These are phyloP conservation scores for Bungarus multicinctus DNA, from an alignment of 2,113 vertebrate genomes.

Conservation along the genomic window DNA sequence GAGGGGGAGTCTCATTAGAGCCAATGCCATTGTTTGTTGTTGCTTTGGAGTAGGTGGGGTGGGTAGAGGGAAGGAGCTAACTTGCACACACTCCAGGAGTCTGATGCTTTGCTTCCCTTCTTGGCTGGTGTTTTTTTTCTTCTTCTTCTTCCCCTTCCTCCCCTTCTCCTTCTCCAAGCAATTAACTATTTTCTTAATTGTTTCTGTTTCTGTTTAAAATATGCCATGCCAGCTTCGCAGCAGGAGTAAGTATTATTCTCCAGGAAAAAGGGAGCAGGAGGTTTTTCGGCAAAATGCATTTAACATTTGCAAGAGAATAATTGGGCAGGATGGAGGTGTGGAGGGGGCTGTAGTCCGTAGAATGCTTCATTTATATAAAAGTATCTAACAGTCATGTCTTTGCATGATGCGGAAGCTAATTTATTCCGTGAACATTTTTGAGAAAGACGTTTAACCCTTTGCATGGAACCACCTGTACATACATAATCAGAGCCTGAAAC, in stretches of 20 bases:
- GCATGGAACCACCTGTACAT: no score
- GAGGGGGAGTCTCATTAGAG: constrained; percentile 14
- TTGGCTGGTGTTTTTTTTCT: no score
- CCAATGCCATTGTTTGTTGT: constrained; percentile 27
- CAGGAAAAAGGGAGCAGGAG: constrained; percentile 36
- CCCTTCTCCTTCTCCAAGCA: background rate
- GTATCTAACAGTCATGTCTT: constrained; percentile 1
- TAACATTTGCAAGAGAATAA: constrained; percentile 20
- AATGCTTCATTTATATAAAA: background rate
- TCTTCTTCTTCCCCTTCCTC: background rate
- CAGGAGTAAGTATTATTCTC: constrained; percentile 24
- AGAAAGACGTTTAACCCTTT: constrained; percentile 3
- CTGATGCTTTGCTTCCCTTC: constrained; percentile 5
- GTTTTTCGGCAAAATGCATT: constrained; percentile 26
- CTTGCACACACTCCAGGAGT: background rate
- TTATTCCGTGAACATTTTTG: background rate
- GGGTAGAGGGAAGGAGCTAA: background rate
- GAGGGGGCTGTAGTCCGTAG: background rate
- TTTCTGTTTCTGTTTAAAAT: constrained; percentile 47
- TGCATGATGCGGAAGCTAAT: background rate
- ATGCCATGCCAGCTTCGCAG: constrained; percentile 34
- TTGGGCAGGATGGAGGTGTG: background rate
- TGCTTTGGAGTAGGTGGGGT: background rate
- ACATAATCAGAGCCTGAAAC: background rate
- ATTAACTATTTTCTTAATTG: constrained; percentile 44